phyloP scores from a whole-genome alignment of 2,888 invertebrate genomes.

The Timema podura region DNA sequence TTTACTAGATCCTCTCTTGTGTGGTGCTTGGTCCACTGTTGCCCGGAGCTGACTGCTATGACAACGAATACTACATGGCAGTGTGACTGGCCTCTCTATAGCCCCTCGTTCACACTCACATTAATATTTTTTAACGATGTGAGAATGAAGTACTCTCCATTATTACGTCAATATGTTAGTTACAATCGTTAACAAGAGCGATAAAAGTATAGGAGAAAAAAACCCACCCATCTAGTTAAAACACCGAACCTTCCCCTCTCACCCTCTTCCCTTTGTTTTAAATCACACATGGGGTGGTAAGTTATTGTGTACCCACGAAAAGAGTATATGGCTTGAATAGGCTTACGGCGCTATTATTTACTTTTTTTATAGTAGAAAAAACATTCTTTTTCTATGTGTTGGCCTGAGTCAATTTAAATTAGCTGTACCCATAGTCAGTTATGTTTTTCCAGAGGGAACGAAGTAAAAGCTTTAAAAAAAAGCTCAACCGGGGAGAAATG shows the following conservation, averaged over 20 bases:
- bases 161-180: constrained; percentile 15
- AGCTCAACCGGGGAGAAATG: constrained; percentile 2
- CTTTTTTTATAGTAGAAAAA: constrained; percentile 7
- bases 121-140: constrained; percentile 11
- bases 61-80: no score
- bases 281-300: constrained; percentile 12
- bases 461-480: no score
- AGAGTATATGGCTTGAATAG: constrained; percentile 8
- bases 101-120: constrained; percentile 7
- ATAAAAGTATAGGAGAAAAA: not conserved
- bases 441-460: not conserved
- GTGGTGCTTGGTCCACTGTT: not conserved
- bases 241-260: not conserved
- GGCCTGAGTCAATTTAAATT: constrained; percentile 11
- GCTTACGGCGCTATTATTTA: constrained; percentile 15
- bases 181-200: constrained; percentile 14
- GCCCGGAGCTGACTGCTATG: not conserved
- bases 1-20: not conserved
- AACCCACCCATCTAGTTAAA: no score
- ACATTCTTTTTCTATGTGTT: not conserved
- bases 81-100: not conserved
- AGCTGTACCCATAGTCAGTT: constrained; percentile 2
- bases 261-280: constrained; percentile 5
- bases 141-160: constrained; percentile 11
- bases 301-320: constrained; percentile 11